Evolutionary conservation across 1,140 invertebrate genomes (phyloP), one percentile per base, ranked within the genome.

Genomic region (Cyphomyrmex costatus): DNA sequence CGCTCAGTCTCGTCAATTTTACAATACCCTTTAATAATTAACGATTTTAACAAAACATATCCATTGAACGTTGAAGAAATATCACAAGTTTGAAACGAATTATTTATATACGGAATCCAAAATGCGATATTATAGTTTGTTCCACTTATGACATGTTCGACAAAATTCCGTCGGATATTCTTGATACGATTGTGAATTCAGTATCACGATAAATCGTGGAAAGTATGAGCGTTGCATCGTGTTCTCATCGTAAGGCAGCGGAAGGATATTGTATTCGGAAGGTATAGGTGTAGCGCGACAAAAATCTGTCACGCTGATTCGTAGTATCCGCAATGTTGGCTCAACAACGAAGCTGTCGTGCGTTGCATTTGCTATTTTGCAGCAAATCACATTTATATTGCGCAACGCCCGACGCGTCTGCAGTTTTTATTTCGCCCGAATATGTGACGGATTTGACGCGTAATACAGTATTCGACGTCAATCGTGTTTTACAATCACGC

Each of bases 51-150:
- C 56, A 46, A 53, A 61, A 49, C 46, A 49, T 74, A n/a, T 60
- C 10, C 14, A 3, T 73, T 16, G 36, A 16, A 42, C 2, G 8
- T 14, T 33, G 79, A 24, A 53, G 19, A 58, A 83, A 73, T 73
- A 60, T 73, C 79, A 36, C 19, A 30, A 27, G 73, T 46, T 2
- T n/a, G 56, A 80, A 82, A 49, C 79, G 68, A 83, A 83, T 83
- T 83, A 83, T 83, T 83, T 74, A 83, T 74, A 83, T 83, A 60
- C n/a, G 19, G 49, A 82, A 82, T 82, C 79, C 53, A 68, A 60
- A 83, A 74, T 83, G 56, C 42, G 53, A 83, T 74, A 74, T 60
- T 66, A n/a, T n/a, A 83, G 68, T 83, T 56, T 82, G 79, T 74
- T 42, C 68, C 36, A 83, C 53, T 83, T 83, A 83, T 42, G 36